A percentile compares a stretch with the other conserved stretches of the same genome.
These are phyloP conservation scores for Herpetotheres cachinnans DNA, from an alignment of 2,113 vertebrate genomes.

Conservation along the genomic window DNA sequence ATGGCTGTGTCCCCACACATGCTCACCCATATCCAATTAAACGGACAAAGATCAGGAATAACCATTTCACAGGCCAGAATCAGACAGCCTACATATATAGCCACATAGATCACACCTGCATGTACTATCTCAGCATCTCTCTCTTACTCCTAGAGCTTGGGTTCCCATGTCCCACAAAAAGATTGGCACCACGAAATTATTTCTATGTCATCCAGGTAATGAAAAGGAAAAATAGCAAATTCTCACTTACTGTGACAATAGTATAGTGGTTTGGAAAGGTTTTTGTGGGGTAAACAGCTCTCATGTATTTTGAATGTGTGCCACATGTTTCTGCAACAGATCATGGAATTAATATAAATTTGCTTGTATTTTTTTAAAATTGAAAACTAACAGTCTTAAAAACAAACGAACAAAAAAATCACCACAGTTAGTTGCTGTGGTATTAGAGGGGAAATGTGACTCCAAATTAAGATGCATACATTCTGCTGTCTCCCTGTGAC, in stretches of 20 bases:
- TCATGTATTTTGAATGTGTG: slow-evolving; percentile 84
- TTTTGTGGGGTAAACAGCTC: slow-evolving; percentile 91
- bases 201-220: not conserved
- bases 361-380: not conserved
- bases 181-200: not conserved
- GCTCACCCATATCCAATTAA: fast-evolving
- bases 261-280: slow-evolving; percentile 98
- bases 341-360: not conserved
- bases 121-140: not conserved
- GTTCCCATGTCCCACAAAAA: not conserved
- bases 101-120: not conserved
- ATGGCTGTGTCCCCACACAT: not conserved
- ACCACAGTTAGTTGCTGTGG: not conserved
- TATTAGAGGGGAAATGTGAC: not conserved
- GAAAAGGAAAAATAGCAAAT: not conserved
- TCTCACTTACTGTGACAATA: slow-evolving; percentile 89
- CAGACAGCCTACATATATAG: not conserved
- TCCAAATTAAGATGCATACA: not conserved
- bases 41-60: not conserved
- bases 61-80: not conserved
- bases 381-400: not conserved
- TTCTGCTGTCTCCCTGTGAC: not conserved
- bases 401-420: not conserved
- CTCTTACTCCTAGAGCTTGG: not conserved
- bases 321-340: slow-evolving; percentile 85